phyloP scores from a whole-genome alignment of 2,888 invertebrate species.

The Carcina quercana region DNA sequence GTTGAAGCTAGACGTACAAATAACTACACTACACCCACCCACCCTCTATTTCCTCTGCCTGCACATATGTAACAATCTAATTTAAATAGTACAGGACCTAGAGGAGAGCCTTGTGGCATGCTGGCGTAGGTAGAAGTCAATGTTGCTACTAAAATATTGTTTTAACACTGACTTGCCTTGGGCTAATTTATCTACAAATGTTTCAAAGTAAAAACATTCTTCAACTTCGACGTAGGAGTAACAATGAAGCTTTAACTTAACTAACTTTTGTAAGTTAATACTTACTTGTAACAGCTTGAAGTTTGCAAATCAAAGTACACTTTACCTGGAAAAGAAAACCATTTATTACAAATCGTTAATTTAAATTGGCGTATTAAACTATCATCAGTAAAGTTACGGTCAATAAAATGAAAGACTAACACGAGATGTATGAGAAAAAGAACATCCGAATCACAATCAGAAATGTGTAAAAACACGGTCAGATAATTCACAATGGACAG shows the following conservation, averaged over 20 bases:
- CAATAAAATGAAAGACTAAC: slow-evolving; percentile 25
- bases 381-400: slow-evolving; percentile 20
- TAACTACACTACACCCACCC: background rate
- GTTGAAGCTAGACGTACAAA: too few species aligned
- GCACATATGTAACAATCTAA: too few species aligned
- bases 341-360: slow-evolving; percentile 7
- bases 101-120: slow-evolving; percentile 40
- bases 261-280: background rate
- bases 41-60: too few species aligned
- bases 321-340: background rate
- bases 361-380: slow-evolving; percentile 6
- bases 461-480: slow-evolving; percentile 28
- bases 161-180: slow-evolving; percentile 24
- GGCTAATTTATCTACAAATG: slow-evolving; percentile 19
- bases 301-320: slow-evolving; percentile 4
- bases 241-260: too few species aligned
- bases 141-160: slow-evolving; percentile 1
- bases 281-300: background rate
- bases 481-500: slow-evolving; percentile 24
- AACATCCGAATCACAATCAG: slow-evolving; percentile 30
- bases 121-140: slow-evolving; percentile 31
- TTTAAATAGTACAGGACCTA: slow-evolving; percentile 36
- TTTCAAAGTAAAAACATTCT: background rate
- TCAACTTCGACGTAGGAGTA: too few species aligned
- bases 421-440: slow-evolving; percentile 25